Evolutionary conservation across 2,113 vertebrate genomes (phyloP), one percentile per base, ranked within the genome.

Genomic region (Eira barbara): DNA sequence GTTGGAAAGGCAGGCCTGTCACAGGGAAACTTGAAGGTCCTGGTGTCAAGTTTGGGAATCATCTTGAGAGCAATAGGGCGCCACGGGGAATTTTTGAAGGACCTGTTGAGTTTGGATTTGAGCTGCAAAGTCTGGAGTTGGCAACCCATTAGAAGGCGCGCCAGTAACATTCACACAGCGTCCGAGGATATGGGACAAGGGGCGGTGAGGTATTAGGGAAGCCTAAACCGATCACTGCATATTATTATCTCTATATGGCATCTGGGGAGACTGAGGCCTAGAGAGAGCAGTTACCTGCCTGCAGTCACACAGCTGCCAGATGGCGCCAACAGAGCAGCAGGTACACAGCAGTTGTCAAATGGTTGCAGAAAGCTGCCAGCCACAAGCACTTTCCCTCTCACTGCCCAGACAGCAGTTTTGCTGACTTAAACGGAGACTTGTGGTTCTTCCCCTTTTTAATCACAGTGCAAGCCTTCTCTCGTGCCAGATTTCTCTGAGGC

Each of bases 321-420:
- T 4, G 49, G 57, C 3, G 2, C 71, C 87, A 7, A 36, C n/a
- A 29, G 17, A 73, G 67, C 76, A 20, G 65, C 89, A 55, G 90
- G 92, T 87, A 74, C 91, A 65, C 73, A 81, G 82, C 71, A 65
- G 89, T 83, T 88, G 94, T 97, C 95, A 92, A 95, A 52, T 52
- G 89, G 69, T 45, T 92, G 91, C 92, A 67, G 91, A 80, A 91
- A 94, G 91, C 95, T 87, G 90, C 96, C 97, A 96, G 96, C 98
- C 98, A 83, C 98, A 98, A 98, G 97, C 97, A 98, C 98, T 98
- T 98, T 98, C 98, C 90, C 98, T 98, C 97, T 97, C 96, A n/a
- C 82, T 81, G 95, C 92, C 95, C 95, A 86, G 81, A 81, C 79
- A 7, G 94, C 96, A 76, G 89, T 89, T 74, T 84, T 94, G 97